Conservation (phyloP, 2,113 vertebrate genomes). For the Prochilodus magdalenae region DNA sequence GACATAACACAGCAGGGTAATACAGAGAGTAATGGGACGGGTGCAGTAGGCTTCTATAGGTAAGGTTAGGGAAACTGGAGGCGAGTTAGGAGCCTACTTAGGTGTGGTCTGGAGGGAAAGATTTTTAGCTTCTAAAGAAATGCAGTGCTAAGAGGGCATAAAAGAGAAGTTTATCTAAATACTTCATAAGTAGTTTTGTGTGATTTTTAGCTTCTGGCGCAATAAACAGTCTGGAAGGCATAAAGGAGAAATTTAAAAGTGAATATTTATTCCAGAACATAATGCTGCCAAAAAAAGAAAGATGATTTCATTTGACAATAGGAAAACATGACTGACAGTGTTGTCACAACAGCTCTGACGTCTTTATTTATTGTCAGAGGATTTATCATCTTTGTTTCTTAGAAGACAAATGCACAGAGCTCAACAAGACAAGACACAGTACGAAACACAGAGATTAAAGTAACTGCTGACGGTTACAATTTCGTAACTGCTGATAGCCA, state of each 20-base stretch:
- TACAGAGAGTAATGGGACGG: background rate
- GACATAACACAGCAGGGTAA: background rate
- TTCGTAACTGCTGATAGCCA: too few relatives aligned
- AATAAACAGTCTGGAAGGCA: background rate
- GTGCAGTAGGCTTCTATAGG: background rate
- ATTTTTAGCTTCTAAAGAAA: background rate
- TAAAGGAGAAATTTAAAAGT: background rate
- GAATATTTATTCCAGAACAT: background rate
- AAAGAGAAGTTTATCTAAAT: background rate
- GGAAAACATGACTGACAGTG: background rate
- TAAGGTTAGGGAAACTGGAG: background rate
- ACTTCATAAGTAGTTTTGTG: too few relatives aligned
- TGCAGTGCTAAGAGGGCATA: background rate
- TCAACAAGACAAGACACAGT: conserved; percentile 47
- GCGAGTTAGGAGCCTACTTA: background rate
- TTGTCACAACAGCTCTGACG: background rate
- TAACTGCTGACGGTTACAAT: background rate
- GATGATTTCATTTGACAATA: background rate
- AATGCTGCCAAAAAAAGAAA: background rate
- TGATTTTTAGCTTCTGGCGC: background rate
- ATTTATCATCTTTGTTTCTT: background rate
- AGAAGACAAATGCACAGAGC: background rate
- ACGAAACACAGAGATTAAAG: background rate
- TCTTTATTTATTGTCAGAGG: background rate
- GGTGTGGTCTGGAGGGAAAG: background rate